Percentiles rank a stretch among this genome's conserved stretches.
Evolutionary conservation across 1,140 invertebrate species (phyloP).

Genomic region (Lethocerus indicus): DNA sequence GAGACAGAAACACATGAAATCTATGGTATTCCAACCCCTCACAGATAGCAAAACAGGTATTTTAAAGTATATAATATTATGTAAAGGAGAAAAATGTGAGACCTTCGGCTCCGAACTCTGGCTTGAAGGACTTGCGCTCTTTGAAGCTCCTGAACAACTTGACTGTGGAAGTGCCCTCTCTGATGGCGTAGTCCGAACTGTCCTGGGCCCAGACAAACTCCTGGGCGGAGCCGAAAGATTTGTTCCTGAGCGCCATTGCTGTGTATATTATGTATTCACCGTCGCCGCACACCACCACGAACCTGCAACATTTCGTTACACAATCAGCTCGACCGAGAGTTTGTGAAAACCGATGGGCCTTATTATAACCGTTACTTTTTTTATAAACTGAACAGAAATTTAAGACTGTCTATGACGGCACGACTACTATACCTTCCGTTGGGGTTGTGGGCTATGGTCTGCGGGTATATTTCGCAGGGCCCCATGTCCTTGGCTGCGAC

Average conservation of each 20-base stretch:
- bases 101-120: slow-evolving; percentile 90
- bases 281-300: slow-evolving; percentile 98
- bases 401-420: too few relatives aligned
- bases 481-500: slow-evolving; percentile 97
- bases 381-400: too few relatives aligned
- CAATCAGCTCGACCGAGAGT: not conserved
- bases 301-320: slow-evolving; percentile 31
- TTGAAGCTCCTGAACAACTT: slow-evolving; percentile 98
- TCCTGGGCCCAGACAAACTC: slow-evolving; percentile 99
- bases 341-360: too few relatives aligned
- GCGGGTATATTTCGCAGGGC: slow-evolving; percentile 97
- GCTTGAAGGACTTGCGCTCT: slow-evolving; percentile 86
- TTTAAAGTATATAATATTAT: too few relatives aligned
- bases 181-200: slow-evolving; percentile 84
- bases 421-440: slow-evolving; percentile 92
- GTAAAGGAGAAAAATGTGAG: too few relatives aligned
- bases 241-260: slow-evolving; percentile 95
- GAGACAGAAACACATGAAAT: too few relatives aligned
- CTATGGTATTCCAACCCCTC: too few relatives aligned
- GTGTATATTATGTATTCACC: slow-evolving; percentile 99
- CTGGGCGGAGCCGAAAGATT: slow-evolving; percentile 93
- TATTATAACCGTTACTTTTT: too few relatives aligned
- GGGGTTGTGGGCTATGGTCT: slow-evolving; percentile 95
- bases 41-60: too few relatives aligned
- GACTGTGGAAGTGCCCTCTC: slow-evolving; percentile 78